phyloP scores from a whole-genome alignment of 2,113 vertebrate genomes.

The Eurystomus gularis region DNA sequence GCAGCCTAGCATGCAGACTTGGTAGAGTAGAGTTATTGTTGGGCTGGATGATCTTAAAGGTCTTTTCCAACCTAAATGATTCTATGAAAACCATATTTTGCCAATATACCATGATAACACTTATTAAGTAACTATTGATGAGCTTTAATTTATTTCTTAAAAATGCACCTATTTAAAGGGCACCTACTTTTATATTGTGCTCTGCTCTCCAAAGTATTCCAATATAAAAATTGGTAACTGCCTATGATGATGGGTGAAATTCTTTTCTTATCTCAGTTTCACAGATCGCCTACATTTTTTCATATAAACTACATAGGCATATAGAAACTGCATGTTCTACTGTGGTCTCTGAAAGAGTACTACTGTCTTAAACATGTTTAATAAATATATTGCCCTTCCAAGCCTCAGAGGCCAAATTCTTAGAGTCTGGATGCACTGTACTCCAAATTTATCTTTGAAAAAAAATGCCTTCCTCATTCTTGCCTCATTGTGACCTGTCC shows the following conservation, averaged over 20 bases:
- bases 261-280: not conserved
- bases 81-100: not conserved
- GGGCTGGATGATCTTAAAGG: no score
- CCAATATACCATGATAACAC: not conserved
- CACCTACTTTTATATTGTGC: not conserved
- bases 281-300: not conserved
- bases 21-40: no score
- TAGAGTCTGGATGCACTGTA: not conserved
- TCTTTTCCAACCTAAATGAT: no score
- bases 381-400: not conserved
- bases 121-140: not conserved
- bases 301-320: not conserved
- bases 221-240: not conserved
- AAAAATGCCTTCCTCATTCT: not conserved
- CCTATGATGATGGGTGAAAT: not conserved
- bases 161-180: not conserved
- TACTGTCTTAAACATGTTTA: not conserved
- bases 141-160: not conserved
- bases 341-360: not conserved
- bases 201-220: not conserved
- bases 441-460: not conserved
- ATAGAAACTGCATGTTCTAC: not conserved
- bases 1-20: no score
- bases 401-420: not conserved
- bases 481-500: not conserved